These are phyloP conservation scores for Cyprinodon tularosa DNA, from an alignment of 2,113 vertebrate genomes.

Conservation along the genomic window DNA sequence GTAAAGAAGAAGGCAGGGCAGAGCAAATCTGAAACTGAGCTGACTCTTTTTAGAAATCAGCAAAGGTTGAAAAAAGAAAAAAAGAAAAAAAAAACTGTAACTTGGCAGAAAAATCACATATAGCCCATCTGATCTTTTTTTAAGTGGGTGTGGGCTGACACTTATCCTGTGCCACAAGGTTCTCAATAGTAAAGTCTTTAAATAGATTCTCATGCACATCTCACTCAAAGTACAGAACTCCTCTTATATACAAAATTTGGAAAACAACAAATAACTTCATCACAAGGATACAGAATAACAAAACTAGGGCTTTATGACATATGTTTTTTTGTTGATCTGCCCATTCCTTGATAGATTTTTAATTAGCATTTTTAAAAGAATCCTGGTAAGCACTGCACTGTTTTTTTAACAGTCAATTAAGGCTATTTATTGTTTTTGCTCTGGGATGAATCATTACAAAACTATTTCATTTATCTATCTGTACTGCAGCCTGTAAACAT, in stretches of 20 bases:
- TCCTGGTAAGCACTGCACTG: background rate
- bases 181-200: slow-evolving; percentile 27
- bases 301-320: background rate
- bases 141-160: too few species aligned
- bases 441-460: slow-evolving; percentile 21
- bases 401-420: slow-evolving; percentile 8
- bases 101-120: slow-evolving; percentile 34
- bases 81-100: slow-evolving; percentile 11
- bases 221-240: slow-evolving; percentile 28
- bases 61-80: slow-evolving; percentile 30
- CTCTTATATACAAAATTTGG: slow-evolving; percentile 9
- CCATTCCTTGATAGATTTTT: background rate
- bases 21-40: slow-evolving; percentile 21
- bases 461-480: slow-evolving; percentile 17
- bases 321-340: background rate
- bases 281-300: background rate
- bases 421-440: background rate
- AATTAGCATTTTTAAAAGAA: background rate
- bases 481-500: slow-evolving; percentile 12
- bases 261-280: background rate
- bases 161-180: too few species aligned
- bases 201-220: slow-evolving; percentile 42
- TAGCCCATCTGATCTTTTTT: slow-evolving; percentile 16
- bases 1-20: background rate
- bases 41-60: slow-evolving; percentile 35